phyloP scores from a whole-genome alignment of 2,113 vertebrate species.

The Plectropomus leopardus region DNA sequence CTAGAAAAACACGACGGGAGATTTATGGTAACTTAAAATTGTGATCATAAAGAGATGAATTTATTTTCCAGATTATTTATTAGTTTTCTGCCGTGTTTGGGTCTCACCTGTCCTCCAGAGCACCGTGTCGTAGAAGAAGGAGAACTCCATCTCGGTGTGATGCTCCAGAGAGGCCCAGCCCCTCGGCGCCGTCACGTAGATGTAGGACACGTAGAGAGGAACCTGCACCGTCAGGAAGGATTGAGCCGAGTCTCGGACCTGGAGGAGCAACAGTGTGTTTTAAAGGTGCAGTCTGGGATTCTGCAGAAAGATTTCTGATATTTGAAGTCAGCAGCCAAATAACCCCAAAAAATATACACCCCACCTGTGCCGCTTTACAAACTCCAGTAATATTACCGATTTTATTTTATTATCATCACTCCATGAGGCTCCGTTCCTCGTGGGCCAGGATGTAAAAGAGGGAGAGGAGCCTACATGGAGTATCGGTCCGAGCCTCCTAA shows the following conservation, averaged over 20 bases:
- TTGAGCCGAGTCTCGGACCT: conserved; percentile 98
- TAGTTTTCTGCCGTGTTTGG: background rate
- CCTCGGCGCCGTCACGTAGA: conserved; percentile 95
- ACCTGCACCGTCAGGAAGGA: conserved; percentile 97
- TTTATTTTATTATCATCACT: too few species aligned
- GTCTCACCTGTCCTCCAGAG: conserved; percentile 95
- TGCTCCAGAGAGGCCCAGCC: conserved; percentile 99
- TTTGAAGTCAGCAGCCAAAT: too few species aligned
- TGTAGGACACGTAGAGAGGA: conserved; percentile 96
- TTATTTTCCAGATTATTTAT: too few species aligned
- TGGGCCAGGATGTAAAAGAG: too few species aligned
- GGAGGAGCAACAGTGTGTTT: conserved; percentile 6
- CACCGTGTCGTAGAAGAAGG: conserved; percentile 98
- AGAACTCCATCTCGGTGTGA: conserved; percentile 99
- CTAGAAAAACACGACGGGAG: background rate
- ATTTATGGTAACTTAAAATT: background rate
- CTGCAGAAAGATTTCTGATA: too few species aligned
- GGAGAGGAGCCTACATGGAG: too few species aligned
- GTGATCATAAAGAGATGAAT: background rate
- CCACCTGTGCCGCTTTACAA: too few species aligned
- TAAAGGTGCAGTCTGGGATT: too few species aligned
- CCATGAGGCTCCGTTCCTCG: too few species aligned
- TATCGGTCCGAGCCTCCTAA: too few species aligned
- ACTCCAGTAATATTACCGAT: too few species aligned
- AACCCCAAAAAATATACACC: too few species aligned